phyloP scores from a whole-genome alignment of 2,797 vertebrate species.

The Galagoides demidoff region DNA sequence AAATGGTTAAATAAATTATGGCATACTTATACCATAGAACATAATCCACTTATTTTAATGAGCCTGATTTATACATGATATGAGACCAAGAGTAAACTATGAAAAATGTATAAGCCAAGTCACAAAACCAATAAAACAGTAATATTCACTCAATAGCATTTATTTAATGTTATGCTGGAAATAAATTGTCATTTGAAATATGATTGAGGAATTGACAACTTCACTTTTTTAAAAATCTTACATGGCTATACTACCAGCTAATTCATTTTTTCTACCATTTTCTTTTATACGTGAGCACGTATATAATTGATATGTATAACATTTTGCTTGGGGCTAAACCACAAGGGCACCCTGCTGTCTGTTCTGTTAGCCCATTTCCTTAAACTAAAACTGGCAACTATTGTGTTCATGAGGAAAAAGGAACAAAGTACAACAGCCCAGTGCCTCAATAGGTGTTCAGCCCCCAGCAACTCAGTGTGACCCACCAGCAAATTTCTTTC shows the following conservation, averaged over 20 bases:
- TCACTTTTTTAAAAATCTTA: neutral
- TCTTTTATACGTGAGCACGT: neutral
- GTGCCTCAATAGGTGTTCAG: too few species aligned
- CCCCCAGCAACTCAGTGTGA: too few species aligned
- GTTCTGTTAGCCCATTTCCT: too few species aligned
- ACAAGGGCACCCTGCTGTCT: too few species aligned
- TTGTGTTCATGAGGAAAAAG: too few species aligned
- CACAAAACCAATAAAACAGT: neutral
- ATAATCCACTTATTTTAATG: neutral
- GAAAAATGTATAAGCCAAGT: neutral
- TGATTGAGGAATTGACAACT: neutral
- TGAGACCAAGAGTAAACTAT: neutral
- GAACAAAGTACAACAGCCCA: too few species aligned
- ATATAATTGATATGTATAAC: too few species aligned
- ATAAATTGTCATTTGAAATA: neutral
- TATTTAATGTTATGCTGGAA: neutral
- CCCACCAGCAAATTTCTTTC: too few species aligned
- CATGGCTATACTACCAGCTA: neutral
- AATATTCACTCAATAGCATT: neutral
- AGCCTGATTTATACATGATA: neutral
- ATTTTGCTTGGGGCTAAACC: too few species aligned
- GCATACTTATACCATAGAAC: neutral
- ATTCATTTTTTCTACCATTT: neutral
- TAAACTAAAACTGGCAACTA: too few species aligned
- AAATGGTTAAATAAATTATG: neutral